Evolutionary conservation across 2,797 vertebrate genomes (phyloP).

Genomic region (Pseudochirops corinnae): DNA sequence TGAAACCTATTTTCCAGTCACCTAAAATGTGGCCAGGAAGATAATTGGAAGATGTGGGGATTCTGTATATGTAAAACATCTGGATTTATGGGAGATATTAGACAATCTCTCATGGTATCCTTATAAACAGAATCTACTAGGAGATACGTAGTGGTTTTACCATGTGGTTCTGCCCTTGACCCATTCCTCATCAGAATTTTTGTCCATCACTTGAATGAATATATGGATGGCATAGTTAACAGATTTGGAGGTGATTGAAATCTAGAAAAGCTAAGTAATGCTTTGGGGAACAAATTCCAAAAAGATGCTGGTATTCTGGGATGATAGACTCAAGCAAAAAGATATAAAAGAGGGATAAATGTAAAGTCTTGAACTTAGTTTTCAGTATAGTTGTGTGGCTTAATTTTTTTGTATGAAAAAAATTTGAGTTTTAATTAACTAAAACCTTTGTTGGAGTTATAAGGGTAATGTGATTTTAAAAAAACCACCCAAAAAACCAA

Average conservation of each 20-base stretch:
- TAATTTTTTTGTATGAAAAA: background rate
- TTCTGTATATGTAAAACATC: background rate
- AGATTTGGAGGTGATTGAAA: background rate
- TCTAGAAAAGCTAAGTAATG: background rate
- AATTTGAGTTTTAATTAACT: background rate
- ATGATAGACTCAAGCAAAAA: background rate
- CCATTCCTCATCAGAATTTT: background rate
- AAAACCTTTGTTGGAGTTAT: background rate
- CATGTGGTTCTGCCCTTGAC: background rate
- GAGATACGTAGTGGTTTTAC: background rate
- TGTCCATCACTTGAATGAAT: background rate
- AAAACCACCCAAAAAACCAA: background rate
- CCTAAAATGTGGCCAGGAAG: slow-evolving; percentile 46
- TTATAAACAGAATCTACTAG: background rate
- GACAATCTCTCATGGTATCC: slow-evolving; percentile 21
- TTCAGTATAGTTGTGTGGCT: background rate
- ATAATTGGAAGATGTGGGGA: slow-evolving; percentile 1
- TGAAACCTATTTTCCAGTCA: slow-evolving; percentile 20
- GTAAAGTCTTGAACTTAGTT: background rate
- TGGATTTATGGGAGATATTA: background rate
- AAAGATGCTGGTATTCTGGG: background rate
- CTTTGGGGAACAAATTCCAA: background rate
- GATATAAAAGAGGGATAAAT: background rate
- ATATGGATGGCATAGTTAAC: background rate
- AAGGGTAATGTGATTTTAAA: background rate